These are phyloP conservation scores for Ceramica pisi DNA, from an alignment of 2,888 invertebrate genomes.

Conservation along the genomic window DNA sequence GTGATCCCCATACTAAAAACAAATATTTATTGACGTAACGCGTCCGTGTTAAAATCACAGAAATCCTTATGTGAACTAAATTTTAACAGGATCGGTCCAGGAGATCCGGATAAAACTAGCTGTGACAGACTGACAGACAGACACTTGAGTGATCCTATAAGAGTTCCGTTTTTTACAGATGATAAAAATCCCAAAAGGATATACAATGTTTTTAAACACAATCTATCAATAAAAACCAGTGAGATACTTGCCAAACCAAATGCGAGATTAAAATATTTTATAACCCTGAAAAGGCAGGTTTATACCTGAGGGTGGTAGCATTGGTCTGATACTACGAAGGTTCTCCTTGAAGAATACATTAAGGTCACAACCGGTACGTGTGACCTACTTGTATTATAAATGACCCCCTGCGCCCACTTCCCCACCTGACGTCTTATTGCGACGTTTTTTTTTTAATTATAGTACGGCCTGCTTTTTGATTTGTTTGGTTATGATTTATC, in stretches of 20 bases:
- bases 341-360: constrained; percentile 57
- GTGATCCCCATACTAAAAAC: too few relatives aligned
- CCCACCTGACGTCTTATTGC: constrained; percentile 24
- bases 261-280: background rate
- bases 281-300: constrained; percentile 12
- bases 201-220: background rate
- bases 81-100: too few relatives aligned
- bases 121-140: too few relatives aligned
- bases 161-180: too few relatives aligned
- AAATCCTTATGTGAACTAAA: too few relatives aligned
- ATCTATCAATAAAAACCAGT: background rate
- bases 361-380: constrained; percentile 54
- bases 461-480: background rate
- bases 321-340: constrained; percentile 49
- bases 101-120: too few relatives aligned
- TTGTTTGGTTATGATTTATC: too few relatives aligned
- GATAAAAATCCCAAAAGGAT: too few relatives aligned
- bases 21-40: too few relatives aligned
- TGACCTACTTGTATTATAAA: constrained; percentile 65
- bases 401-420: constrained; percentile 16
- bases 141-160: too few relatives aligned
- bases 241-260: background rate
- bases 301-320: constrained; percentile 35
- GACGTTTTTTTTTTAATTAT: constrained; percentile 49
- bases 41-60: too few relatives aligned